Evolutionary conservation across 2,113 vertebrate species (phyloP).

Genomic region (Eurystomus gularis): DNA sequence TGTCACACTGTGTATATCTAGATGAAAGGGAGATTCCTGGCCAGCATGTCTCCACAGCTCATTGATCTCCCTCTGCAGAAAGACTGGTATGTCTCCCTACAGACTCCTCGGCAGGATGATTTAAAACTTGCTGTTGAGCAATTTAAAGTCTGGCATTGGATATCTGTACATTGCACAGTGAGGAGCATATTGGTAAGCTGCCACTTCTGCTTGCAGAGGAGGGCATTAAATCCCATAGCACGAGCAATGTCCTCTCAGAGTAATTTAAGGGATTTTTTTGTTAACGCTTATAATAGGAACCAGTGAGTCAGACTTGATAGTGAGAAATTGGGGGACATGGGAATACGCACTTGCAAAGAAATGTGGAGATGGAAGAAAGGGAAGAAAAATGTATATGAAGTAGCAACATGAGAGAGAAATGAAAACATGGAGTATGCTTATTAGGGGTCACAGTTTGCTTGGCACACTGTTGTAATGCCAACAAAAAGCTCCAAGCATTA

Average conservation of each 20-base stretch:
- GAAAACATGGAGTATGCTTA: neutral
- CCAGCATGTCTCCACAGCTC: slow-evolving; percentile 72
- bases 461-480: neutral
- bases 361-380: neutral
- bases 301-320: slow-evolving; percentile 52
- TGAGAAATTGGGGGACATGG: slow-evolving; percentile 4
- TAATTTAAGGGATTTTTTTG: slow-evolving; percentile 61
- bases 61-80: slow-evolving; percentile 75
- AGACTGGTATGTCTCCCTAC: slow-evolving; percentile 72
- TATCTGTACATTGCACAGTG: slow-evolving; percentile 42
- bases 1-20: slow-evolving; percentile 66
- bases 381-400: neutral
- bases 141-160: slow-evolving; percentile 64
- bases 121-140: slow-evolving; percentile 75
- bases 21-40: slow-evolving; percentile 71
- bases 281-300: slow-evolving; percentile 50
- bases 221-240: slow-evolving; percentile 39
- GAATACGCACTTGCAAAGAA: slow-evolving; percentile 31
- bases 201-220: slow-evolving; percentile 42
- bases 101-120: slow-evolving; percentile 68
- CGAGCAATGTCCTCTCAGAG: slow-evolving; percentile 8
- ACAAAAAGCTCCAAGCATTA: neutral
- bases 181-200: slow-evolving; percentile 47
- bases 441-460: neutral
- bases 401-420: neutral